Evolutionary conservation across 2,888 invertebrate genomes (phyloP).

Genomic region (Agonopterix heracliana): DNA sequence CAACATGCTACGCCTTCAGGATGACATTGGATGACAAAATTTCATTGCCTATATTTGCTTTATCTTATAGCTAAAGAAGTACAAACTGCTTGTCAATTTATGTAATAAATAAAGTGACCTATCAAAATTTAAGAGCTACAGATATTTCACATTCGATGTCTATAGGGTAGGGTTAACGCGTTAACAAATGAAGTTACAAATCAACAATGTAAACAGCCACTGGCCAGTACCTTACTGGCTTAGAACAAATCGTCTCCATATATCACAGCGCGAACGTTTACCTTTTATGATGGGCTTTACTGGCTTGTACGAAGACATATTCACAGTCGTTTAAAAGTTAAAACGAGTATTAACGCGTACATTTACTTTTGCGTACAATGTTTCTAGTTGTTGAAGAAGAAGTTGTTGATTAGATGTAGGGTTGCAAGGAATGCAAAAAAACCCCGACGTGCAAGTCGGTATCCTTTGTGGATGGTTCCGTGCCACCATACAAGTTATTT

Average conservation of each 20-base stretch:
- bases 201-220: conserved; percentile 43
- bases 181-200: conserved; percentile 42
- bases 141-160: no score
- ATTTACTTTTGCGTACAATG: conserved; percentile 6
- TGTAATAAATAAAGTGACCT: no score
- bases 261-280: conserved; percentile 38
- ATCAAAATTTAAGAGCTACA: no score
- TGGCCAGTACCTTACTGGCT: conserved; percentile 26
- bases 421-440: no score
- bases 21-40: no score
- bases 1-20: no score
- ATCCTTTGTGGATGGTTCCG: no score
- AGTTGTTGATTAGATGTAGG: not conserved
- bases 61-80: no score
- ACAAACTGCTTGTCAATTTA: no score
- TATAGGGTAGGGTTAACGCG: conserved; percentile 10
- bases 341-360: conserved; percentile 9
- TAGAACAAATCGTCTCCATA: conserved; percentile 50
- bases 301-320: conserved; percentile 28
- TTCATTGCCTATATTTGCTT: no score
- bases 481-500: no score
- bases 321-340: conserved; percentile 35
- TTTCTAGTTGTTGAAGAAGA: conserved; percentile 6
- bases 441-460: no score
- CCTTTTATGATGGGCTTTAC: conserved; percentile 52